Conservation (phyloP, 2,113 vertebrate species). For the Dicaeum eximium region DNA sequence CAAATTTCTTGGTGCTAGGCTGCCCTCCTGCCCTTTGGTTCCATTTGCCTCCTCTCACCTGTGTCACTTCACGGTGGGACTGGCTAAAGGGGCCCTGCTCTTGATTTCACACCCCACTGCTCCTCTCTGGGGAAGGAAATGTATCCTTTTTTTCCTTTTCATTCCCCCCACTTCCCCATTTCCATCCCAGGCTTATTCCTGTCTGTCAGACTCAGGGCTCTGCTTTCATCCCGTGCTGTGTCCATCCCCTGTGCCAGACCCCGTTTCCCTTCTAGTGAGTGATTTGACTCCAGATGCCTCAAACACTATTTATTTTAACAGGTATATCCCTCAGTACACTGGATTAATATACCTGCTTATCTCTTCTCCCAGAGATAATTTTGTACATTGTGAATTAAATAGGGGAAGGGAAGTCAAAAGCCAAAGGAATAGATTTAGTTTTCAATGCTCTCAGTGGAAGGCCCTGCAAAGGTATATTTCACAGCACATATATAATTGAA, state of each 20-base stretch:
- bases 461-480: background rate
- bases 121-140: background rate
- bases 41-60: background rate
- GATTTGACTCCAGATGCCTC: background rate
- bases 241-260: background rate
- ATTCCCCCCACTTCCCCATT: fast-evolving
- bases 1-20: fast-evolving
- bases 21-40: background rate
- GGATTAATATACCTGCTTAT: constrained; percentile 20
- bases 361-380: constrained; percentile 16
- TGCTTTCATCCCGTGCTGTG: fast-evolving
- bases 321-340: background rate
- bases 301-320: background rate
- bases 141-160: background rate
- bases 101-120: background rate
- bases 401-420: background rate
- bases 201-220: background rate
- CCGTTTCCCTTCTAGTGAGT: background rate
- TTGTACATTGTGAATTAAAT: constrained; percentile 3
- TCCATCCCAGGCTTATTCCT: background rate
- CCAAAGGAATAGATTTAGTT: background rate
- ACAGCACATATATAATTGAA: background rate
- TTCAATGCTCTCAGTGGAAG: background rate
- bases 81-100: fast-evolving
- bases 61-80: fast-evolving